A percentile compares a stretch with the other conserved stretches of the same genome.
These are phyloP conservation scores for Pangasius larnaudii DNA, from an alignment of 2,797 vertebrate genomes.

Conservation along the genomic window DNA sequence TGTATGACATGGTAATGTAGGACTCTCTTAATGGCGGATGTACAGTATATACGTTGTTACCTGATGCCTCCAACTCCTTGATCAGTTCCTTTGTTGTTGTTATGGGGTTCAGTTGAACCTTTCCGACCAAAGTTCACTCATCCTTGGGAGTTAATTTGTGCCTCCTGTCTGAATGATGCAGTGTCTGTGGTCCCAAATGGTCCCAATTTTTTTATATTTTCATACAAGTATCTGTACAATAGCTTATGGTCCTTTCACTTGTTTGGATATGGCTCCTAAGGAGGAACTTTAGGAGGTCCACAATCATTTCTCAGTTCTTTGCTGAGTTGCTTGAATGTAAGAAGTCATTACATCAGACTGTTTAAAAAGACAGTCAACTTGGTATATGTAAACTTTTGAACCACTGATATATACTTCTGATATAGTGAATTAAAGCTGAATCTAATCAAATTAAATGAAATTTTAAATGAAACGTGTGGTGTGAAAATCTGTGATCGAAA, in stretches of 20 bases:
- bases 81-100: background rate
- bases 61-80: background rate
- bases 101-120: background rate
- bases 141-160: background rate
- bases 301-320: background rate
- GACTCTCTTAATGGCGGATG: background rate
- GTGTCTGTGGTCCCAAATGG: background rate
- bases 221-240: background rate
- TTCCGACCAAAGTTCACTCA: background rate
- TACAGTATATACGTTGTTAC: background rate
- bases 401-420: background rate
- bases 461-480: background rate
- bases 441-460: background rate
- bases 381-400: background rate
- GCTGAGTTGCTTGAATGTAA: background rate
- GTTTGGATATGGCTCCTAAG: background rate
- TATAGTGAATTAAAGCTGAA: background rate
- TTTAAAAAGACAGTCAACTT: background rate
- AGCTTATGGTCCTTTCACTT: background rate
- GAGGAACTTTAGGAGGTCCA: background rate
- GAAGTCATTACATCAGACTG: background rate
- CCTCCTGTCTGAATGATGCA: background rate
- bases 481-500: background rate
- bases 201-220: background rate
- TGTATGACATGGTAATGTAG: no score